Percentiles rank a stretch among this genome's conserved stretches.
Conservation (phyloP, 2,888 invertebrate species). For the Beris morrisii region DNA sequence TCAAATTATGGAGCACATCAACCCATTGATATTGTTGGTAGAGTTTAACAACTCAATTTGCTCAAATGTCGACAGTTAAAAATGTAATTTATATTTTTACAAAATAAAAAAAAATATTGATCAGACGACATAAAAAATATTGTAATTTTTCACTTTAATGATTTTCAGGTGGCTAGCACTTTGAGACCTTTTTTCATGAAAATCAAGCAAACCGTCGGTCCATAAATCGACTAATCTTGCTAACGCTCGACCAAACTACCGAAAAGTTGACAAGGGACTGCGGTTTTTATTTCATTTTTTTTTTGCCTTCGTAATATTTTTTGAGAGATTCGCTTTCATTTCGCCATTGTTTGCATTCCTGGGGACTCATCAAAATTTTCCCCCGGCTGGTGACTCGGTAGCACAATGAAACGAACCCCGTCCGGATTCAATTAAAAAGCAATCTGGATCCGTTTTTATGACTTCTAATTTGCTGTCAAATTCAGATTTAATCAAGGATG, state of each 20-base stretch:
- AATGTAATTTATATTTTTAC: no score
- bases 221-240: slow-evolving; percentile 21
- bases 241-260: slow-evolving; percentile 20
- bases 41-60: no score
- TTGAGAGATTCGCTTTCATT: no score
- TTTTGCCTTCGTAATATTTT: no score
- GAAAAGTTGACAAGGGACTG: slow-evolving; percentile 31
- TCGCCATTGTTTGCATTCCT: neutral
- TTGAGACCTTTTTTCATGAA: no score
- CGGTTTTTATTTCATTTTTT: neutral
- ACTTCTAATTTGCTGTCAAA: slow-evolving; percentile 37
- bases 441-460: slow-evolving; percentile 35
- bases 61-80: no score
- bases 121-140: no score
- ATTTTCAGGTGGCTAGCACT: no score
- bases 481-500: slow-evolving; percentile 38
- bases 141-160: no score
- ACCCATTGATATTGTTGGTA: no score
- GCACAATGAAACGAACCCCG: neutral
- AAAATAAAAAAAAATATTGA: no score
- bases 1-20: no score
- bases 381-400: neutral
- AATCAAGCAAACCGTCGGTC: slow-evolving; percentile 21
- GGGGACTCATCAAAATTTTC: neutral
- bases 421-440: slow-evolving; percentile 37